Percentiles rank a stretch among this genome's conserved stretches.
phyloP scores from a whole-genome alignment of 2,797 vertebrate genomes.

The Lagorchestes hirsutus region DNA sequence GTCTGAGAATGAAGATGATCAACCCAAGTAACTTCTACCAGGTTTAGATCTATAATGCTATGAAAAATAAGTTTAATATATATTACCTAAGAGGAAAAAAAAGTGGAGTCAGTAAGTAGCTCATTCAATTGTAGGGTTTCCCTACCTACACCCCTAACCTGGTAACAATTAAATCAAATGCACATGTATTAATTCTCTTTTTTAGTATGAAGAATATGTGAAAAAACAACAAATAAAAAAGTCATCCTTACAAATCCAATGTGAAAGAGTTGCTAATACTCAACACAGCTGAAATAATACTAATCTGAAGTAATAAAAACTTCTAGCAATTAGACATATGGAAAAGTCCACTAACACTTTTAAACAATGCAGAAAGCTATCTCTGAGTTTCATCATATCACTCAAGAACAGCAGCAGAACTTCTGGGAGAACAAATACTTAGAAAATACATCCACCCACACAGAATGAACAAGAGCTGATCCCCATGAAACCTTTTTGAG shows the following conservation, averaged over 20 bases:
- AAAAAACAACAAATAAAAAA: neutral
- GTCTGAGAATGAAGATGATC: neutral
- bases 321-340: neutral
- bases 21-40: neutral
- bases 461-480: neutral
- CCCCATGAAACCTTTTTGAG: neutral
- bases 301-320: neutral
- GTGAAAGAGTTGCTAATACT: neutral
- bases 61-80: neutral
- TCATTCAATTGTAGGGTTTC: neutral
- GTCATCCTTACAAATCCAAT: neutral
- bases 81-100: neutral
- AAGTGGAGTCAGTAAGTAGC: neutral
- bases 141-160: neutral
- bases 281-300: neutral
- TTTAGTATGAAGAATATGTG: neutral
- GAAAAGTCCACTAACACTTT: neutral
- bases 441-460: slow-evolving; percentile 28
- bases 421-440: slow-evolving; percentile 21
- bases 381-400: slow-evolving; percentile 2
- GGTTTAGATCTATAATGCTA: neutral
- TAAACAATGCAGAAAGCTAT: neutral
- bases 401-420: neutral
- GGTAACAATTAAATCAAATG: neutral
- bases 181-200: neutral